Base-by-base conservation (phyloP, 1,140 invertebrate species). In the Sitobion miscanthi region DNA sequence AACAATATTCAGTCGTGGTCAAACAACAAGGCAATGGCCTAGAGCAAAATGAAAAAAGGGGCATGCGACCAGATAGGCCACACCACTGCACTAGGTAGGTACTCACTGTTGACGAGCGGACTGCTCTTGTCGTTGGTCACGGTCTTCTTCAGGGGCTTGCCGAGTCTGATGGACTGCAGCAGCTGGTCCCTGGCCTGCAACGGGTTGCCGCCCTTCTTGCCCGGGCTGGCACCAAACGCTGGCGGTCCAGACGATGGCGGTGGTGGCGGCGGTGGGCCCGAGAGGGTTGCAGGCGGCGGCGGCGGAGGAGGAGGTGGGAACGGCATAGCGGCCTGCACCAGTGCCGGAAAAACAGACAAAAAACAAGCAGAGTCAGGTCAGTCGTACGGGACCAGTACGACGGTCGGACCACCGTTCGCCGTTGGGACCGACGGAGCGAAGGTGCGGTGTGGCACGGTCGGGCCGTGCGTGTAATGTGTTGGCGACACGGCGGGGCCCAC, bases 61-160 rank as follows among this genome's bases (percentile, higher is more conserved):
- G n/a, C n/a, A 88, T 52, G 23, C 20, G 6, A 87, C 25, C 45
- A 7, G 30, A 9, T 30, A 30, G 11, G 62, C 4, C 25, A 69
- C 62, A 77, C 25, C 25, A 35, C 35, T 0, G 35, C 35, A 23
- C 82, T 86, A 21, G 11, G 30, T 30, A 49, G n/a, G 20, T 90
- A 94, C 95, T 96, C 96, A 96, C 97, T 97, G 94, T 96, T 95
- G 94, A 98, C 95, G 92, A 96, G 94, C 3, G 98, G 98, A 82
- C 96, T 97, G 96, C 98, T 99, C 95, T 98, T 97, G 95, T 99
- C 98, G 94, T 98, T 97, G 17, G 98, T 98, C 2, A 97, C 96
- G 93, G 98, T 96, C 95, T 98, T 99, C 95, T 98, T 98, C 94
- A 99, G 95, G 94, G 96, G 96, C 91, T 97, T 96, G 87, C 98